Evolutionary conservation across 2,888 invertebrate genomes (phyloP), one percentile per base, ranked within the genome.

Genomic region (Ceratothoa steindachneri): DNA sequence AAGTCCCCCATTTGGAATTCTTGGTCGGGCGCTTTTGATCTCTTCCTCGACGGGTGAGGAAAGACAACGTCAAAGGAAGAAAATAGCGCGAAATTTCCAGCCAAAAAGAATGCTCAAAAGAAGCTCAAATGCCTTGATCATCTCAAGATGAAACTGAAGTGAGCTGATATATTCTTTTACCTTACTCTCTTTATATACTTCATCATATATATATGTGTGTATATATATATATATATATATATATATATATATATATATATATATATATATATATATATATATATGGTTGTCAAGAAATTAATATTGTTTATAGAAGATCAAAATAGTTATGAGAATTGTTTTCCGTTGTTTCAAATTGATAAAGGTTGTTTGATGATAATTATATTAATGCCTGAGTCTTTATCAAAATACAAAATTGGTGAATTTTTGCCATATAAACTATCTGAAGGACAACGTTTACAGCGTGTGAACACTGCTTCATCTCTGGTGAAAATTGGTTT

Each of bases 91-190:
- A 55, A 55, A 55, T 55, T 55, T 55, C 55, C 5, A 55, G 55
- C 12, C 55, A 55, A 19, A 55, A 55, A 55, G 55, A 55, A 19
- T 55, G 55, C 55, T 55, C 55, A 55, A 55, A 55, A 55, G 55
- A 55, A 55, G 55, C 55, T 55, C 55, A 55, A 55, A 55, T 55
- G 55, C 55, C 55, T 55, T 55, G 55, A 55, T 55, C 55, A 55
- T 19, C 55, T 55, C 55, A 55, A 55, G 19, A 55, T 55, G 55
- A 55, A 55, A 55, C 55, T 55, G 19, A 55, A 55, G 55, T 55
- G 55, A 55, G 55, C 7, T 55, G 7, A 5, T 55, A 55, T 19
- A 5, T 55, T 55, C 55, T 55, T 55, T 55, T 55, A 55, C 7
- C 5, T 41, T 9, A 41, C 15, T 41, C 41, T 41, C 41, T 41